A percentile compares a stretch with the other conserved stretches of the same genome.
Evolutionary conservation across 2,113 vertebrate species (phyloP).

Genomic region (Porphyrio hochstetteri): DNA sequence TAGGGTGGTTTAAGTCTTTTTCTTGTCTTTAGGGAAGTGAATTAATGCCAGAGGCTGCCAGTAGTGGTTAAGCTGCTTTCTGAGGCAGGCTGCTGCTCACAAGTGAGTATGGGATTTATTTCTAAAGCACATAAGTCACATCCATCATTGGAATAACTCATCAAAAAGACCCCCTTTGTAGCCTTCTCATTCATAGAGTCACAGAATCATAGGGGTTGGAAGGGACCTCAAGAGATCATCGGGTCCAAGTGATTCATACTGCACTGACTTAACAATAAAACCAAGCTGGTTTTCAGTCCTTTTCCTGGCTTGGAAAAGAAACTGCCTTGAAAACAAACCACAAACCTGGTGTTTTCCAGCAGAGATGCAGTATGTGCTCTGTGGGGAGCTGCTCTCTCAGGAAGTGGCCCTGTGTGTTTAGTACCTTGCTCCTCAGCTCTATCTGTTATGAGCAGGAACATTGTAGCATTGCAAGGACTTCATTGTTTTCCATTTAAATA

Average conservation of each 20-base stretch:
- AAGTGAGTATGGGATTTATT: neutral
- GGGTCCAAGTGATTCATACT: neutral
- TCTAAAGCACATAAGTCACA: neutral
- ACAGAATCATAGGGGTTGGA: no score
- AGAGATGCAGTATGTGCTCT: neutral
- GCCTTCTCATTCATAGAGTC: neutral
- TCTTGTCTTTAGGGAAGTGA: neutral
- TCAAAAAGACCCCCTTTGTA: neutral
- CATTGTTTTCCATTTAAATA: neutral
- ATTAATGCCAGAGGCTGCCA: neutral
- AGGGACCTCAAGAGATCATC: no score
- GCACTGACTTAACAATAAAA: neutral
- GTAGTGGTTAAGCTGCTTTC: neutral
- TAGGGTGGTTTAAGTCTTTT: neutral
- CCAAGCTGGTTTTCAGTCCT: neutral
- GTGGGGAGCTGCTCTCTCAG: neutral
- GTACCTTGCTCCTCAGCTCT: neutral
- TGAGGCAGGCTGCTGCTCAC: neutral
- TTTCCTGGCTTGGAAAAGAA: neutral
- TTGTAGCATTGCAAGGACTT: neutral
- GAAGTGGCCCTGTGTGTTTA: neutral
- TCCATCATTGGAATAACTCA: neutral
- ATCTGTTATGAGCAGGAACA: neutral
- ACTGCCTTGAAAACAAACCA: neutral
- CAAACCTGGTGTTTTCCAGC: slow-evolving; percentile 12